Percentiles rank a stretch among this genome's conserved stretches.
These are phyloP conservation scores for Labroides dimidiatus DNA, from an alignment of 2,797 vertebrate species.

Conservation along the genomic window DNA sequence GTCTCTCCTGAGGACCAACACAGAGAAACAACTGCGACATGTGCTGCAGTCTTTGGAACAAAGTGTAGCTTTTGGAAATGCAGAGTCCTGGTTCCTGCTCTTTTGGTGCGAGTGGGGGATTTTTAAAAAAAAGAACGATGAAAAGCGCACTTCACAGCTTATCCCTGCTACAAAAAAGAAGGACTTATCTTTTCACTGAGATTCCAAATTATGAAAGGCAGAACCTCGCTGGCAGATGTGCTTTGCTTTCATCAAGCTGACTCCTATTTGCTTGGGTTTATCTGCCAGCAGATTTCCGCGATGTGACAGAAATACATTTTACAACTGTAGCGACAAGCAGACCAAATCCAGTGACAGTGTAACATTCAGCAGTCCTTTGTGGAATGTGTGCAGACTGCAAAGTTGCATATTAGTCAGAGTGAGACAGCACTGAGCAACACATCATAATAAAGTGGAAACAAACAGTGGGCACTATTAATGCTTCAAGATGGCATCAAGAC, in stretches of 20 bases:
- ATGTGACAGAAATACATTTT: conserved; percentile 82
- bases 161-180: conserved; percentile 64
- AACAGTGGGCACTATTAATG: conserved; percentile 32
- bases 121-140: conserved; percentile 49
- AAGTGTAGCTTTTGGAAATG: conserved; percentile 30
- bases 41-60: conserved; percentile 25
- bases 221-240: conserved; percentile 76
- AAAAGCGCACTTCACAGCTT: conserved; percentile 78
- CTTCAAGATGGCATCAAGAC: conserved; percentile 5
- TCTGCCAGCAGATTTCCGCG: conserved; percentile 72
- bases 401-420: conserved; percentile 70
- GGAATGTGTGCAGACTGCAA: conserved; percentile 59
- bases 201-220: conserved; percentile 80
- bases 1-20: not conserved
- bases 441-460: conserved; percentile 53
- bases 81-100: conserved; percentile 14
- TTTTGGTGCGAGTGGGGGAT: conserved; percentile 8
- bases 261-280: conserved; percentile 80
- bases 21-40: conserved; percentile 15
- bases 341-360: conserved; percentile 52
- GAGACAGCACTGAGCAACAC: conserved; percentile 49
- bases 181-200: conserved; percentile 81
- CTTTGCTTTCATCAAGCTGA: conserved; percentile 77
- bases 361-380: conserved; percentile 60
- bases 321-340: conserved; percentile 70